Evolutionary conservation across 2,797 vertebrate species (phyloP).

Genomic region (Luscinia megarhynchos): DNA sequence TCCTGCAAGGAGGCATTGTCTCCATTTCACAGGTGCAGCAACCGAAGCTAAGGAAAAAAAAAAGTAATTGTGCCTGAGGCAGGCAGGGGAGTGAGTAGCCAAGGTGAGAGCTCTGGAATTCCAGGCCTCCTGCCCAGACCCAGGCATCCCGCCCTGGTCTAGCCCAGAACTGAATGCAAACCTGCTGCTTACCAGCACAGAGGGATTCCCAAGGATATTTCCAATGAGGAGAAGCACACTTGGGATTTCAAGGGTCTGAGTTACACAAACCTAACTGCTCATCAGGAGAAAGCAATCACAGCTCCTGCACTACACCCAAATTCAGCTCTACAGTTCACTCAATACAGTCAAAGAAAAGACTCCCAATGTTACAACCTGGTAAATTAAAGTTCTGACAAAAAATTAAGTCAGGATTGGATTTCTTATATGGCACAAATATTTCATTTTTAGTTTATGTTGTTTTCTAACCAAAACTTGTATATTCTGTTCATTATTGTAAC

Average conservation of each 20-base stretch:
- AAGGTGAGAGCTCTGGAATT: slow-evolving; percentile 23
- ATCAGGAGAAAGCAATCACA: not conserved
- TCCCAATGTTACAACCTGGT: not conserved
- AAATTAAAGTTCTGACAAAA: not conserved
- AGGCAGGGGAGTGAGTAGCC: not conserved
- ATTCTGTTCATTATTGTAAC: not conserved
- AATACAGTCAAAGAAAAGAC: not conserved
- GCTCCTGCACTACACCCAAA: not conserved
- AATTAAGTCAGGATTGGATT: not conserved
- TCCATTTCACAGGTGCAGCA: slow-evolving; percentile 50
- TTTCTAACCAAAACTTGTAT: not conserved
- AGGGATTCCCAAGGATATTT: not conserved
- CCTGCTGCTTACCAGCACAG: not conserved
- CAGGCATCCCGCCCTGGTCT: not conserved
- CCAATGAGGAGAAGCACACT: not conserved
- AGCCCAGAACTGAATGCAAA: not conserved
- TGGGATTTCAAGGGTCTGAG: not conserved
- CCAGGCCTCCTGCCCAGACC: slow-evolving; percentile 2
- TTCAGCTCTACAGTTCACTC: not conserved
- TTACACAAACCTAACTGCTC: not conserved
- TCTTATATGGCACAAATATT: not conserved
- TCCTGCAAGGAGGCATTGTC: slow-evolving; percentile 1
- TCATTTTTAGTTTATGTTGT: not conserved
- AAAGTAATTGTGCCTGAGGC: not conserved
- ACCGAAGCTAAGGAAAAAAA: not conserved